Conservation (phyloP, 1,140 invertebrate genomes). For the Campodea augens region DNA sequence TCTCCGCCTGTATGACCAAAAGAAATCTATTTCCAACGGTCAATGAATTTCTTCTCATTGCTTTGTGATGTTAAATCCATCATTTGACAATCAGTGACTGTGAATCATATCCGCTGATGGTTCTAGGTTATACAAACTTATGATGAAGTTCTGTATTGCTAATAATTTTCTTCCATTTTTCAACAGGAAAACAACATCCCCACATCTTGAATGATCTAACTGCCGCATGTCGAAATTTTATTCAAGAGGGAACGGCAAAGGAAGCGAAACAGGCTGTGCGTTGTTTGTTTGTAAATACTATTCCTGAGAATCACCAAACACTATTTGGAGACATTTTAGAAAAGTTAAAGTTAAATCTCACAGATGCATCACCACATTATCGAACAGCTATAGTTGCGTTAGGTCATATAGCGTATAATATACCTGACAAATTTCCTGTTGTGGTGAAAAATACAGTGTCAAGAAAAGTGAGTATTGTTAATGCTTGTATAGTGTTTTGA, state of each 20-base stretch:
- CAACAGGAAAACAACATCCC: no score
- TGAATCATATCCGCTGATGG: no score
- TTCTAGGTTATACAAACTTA: no score
- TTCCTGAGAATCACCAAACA: conserved; percentile 52
- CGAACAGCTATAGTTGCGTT: conserved; percentile 81
- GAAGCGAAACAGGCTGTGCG: conserved; percentile 91
- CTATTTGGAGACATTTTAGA: conserved; percentile 67
- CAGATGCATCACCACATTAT: conserved; percentile 62
- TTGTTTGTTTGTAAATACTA: conserved; percentile 66
- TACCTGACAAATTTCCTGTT: conserved; percentile 69
- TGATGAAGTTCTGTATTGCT: no score
- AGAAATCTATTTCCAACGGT: no score
- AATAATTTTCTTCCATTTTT: no score
- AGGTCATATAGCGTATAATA: conserved; percentile 82
- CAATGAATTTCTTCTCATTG: no score
- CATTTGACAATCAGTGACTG: no score
- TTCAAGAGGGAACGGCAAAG: conserved; percentile 71
- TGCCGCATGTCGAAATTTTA: conserved; percentile 73
- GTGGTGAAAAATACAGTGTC: conserved; percentile 88
- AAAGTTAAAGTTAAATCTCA: conserved; percentile 49
- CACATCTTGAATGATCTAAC: no score
- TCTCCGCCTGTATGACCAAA: no score
- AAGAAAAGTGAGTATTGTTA: conserved; percentile 53
- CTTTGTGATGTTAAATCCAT: no score
- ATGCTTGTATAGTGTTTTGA: not conserved